Base-by-base conservation (phyloP, 1,140 invertebrate species). In the Trichonephila inaurata region DNA sequence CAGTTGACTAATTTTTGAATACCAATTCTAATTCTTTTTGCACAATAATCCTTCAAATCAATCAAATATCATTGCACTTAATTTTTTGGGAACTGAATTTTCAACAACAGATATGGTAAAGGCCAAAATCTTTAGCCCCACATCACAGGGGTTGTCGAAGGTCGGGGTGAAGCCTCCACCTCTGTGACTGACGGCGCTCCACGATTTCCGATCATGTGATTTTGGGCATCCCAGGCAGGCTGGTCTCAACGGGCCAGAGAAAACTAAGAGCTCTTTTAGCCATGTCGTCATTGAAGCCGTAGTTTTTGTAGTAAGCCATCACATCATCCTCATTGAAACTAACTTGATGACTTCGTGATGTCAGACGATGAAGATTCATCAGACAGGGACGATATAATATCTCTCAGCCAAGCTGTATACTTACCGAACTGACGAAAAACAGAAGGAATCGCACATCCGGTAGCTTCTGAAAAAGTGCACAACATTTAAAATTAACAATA, bases 91-190 rank as follows among this genome's bases (percentile, higher is more conserved):
- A 58, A 8, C 19, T 3, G 82, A 44, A 58, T 51, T 2, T n/a
- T 83, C 19, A 83, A 40, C 40, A 83, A 12, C n/a, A 16, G 51
- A n/a, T 82, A 21, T 62, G 4, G 10, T 28, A 6, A 69, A 69
- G n/a, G 10, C n/a, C 51, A 21, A 69, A n/a, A 28, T 19, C 51
- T 44, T 33, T 87, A 87, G n/a, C 92, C 92, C 92, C 92, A n/a
- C n/a, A 93, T 60, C 92, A 82, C 19, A 93, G 44, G 51, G 92
- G 92, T 14, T 93, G 92, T 8, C 92, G 16, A 93, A 7, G 92
- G 92, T 82, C 92, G 64, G 6, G 92, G 18, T 61, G 77, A 0
- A n/a, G n/a, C 92, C 87, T 1, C 89, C 89, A 8, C 81, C 91
- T 44, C 92, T 77, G 19, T n/a, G n/a, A n/a, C 86, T 89, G 69